These are phyloP conservation scores for Laodelphax striatellus DNA, from an alignment of 1,140 invertebrate genomes.

Conservation along the genomic window DNA sequence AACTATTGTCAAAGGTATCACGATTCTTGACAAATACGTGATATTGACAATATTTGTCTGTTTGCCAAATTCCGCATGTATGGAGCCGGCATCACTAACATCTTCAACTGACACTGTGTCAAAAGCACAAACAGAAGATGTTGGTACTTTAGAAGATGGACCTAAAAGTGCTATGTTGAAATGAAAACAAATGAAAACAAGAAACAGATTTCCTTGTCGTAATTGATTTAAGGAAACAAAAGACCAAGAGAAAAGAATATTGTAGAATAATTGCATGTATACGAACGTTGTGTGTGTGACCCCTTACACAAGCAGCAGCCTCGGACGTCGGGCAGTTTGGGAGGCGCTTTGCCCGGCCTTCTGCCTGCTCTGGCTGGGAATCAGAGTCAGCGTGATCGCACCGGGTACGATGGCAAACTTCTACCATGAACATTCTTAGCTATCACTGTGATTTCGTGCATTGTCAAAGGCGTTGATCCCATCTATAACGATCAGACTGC, in stretches of 20 bases:
- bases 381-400: conserved; percentile 55
- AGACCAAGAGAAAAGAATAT: background rate
- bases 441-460: conserved; percentile 66
- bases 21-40: no score
- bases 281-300: conserved; percentile 50
- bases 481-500: conserved; percentile 39
- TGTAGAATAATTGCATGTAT: background rate
- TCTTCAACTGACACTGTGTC: no score
- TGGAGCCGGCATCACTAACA: no score
- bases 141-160: no score
- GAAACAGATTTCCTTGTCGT: no score
- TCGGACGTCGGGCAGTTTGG: conserved; percentile 54
- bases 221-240: background rate
- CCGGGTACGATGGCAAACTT: conserved; percentile 55
- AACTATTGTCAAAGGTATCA: no score
- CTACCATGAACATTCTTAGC: conserved; percentile 59
- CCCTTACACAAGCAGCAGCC: conserved; percentile 56
- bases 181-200: no score
- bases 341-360: conserved; percentile 38
- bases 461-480: conserved; percentile 55
- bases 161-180: no score
- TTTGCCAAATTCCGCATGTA: no score
- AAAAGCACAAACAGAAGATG: no score
- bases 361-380: conserved; percentile 40
- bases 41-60: no score